Evolutionary conservation across 2,797 vertebrate species (phyloP), one percentile per base, ranked within the genome.

Genomic region (Eulemur mongoz): DNA sequence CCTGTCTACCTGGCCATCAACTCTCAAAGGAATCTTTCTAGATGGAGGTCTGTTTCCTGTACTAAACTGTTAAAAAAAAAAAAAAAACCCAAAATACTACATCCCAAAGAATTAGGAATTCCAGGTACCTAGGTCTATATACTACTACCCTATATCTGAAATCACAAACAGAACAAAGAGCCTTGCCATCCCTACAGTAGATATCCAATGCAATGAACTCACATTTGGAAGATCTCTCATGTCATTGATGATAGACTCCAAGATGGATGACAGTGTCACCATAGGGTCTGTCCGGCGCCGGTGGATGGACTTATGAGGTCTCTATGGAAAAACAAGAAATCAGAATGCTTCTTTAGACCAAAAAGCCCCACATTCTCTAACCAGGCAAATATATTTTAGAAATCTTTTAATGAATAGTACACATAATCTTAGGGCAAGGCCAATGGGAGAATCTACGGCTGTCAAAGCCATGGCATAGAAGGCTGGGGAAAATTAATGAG

Each of bases 281-380:
- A 99, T 99, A 76, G 99, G 99, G 98, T 99, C 99, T 3, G 99
- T 99, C 93, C 99, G 99, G 72, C 99, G 99, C 14, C 99, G 99
- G 97, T 99, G 99, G 97, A 99, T 99, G 61, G 99, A 99, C 97
- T 99, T 99, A 97, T 99, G 99, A 86, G 99, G 99, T 95, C 99
- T 99, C 99, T 99, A 97, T 87, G 92, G 83, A 97, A 48, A 97
- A 92, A 85, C 1, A 85, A 89, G 27, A 91, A 85, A 72, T 83
- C 15, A 94, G 59, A 48, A 93, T 80, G 5, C 20, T 89, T 79
- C 80, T 72, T 50, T 67, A 93, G 59, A 40, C 8, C 22, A n/a
- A 45, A 84, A 54, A 85, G 10, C 17, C 4, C 1, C 40, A 76
- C 57, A 63, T 30, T 90, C 92, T 67, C 35, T 83, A 84, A 40